Percentiles rank a stretch among this genome's conserved stretches.
Evolutionary conservation across 2,888 invertebrate species (phyloP).

Genomic region (Dastarcus helophoroides): DNA sequence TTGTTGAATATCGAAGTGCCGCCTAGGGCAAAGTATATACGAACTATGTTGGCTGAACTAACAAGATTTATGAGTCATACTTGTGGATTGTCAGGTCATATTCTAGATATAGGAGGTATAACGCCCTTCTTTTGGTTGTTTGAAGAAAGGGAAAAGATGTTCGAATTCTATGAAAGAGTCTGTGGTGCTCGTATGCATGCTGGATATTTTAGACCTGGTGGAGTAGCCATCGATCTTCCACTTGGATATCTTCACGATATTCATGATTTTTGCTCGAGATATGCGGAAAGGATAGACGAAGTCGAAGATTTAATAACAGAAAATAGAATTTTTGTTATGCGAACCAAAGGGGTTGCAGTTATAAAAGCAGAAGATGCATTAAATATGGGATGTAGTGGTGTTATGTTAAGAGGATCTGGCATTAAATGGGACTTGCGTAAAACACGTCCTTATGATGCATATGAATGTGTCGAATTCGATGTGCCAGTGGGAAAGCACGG

Average conservation of each 20-base stretch:
- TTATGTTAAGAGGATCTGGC: slow-evolving; percentile 70
- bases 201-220: slow-evolving; percentile 72
- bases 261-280: slow-evolving; percentile 53
- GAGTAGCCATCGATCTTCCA: slow-evolving; percentile 63
- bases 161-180: slow-evolving; percentile 74
- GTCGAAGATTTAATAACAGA: slow-evolving; percentile 66
- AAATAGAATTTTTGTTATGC: slow-evolving; percentile 61
- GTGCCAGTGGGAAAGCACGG: slow-evolving; percentile 70
- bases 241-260: slow-evolving; percentile 71
- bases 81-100: slow-evolving; percentile 55
- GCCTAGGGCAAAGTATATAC: too few relatives aligned
- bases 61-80: slow-evolving; percentile 71
- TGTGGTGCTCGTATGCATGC: slow-evolving; percentile 78
- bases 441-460: slow-evolving; percentile 72
- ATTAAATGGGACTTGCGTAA: slow-evolving; percentile 83
- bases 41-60: slow-evolving; percentile 61
- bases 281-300: slow-evolving; percentile 68
- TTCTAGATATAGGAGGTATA: slow-evolving; percentile 74
- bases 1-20: too few relatives aligned
- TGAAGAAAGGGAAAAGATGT: slow-evolving; percentile 78
- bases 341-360: slow-evolving; percentile 63
- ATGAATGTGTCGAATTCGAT: slow-evolving; percentile 73
- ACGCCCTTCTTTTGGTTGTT: slow-evolving; percentile 88
- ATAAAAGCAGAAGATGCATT: slow-evolving; percentile 67
- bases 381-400: slow-evolving; percentile 44